Percentiles rank a stretch among this genome's conserved stretches.
Evolutionary conservation across 2,113 vertebrate genomes (phyloP).

Genomic region (Hippocampus barbouri): DNA sequence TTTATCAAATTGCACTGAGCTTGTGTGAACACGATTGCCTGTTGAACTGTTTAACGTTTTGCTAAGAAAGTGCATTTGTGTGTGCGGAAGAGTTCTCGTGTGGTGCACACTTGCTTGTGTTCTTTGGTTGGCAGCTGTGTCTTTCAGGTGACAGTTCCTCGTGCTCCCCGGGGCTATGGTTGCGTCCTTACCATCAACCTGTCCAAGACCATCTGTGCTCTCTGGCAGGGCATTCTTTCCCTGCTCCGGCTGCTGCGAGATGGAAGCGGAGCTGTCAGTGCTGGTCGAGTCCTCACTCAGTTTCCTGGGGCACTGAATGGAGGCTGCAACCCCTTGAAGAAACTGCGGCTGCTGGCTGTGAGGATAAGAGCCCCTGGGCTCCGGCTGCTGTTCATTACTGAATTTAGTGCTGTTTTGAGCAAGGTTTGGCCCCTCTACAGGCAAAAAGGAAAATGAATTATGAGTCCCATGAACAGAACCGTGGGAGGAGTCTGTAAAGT

Average conservation of each 20-base stretch:
- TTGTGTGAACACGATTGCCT: slow-evolving; percentile 57
- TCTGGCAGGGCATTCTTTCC: slow-evolving; percentile 78
- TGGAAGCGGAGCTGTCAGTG: slow-evolving; percentile 72
- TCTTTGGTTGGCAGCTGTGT: slow-evolving; percentile 71
- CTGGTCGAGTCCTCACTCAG: slow-evolving; percentile 71
- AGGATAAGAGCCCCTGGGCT: slow-evolving; percentile 69
- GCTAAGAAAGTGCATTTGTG: slow-evolving; percentile 83
- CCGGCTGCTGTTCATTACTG: slow-evolving; percentile 65
- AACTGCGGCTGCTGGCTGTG: slow-evolving; percentile 68
- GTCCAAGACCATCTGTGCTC: slow-evolving; percentile 73
- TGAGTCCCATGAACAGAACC: slow-evolving; percentile 70
- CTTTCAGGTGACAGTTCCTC: slow-evolving; percentile 72
- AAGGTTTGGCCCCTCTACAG: slow-evolving; percentile 74
- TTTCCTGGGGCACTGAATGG: slow-evolving; percentile 73
- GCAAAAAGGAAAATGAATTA: slow-evolving; percentile 73
- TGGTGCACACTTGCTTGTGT: slow-evolving; percentile 76
- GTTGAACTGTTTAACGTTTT: slow-evolving; percentile 75
- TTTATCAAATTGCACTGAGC: slow-evolving; percentile 77
- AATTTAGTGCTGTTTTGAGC: slow-evolving; percentile 63
- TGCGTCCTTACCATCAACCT: slow-evolving; percentile 71
- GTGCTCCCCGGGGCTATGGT: slow-evolving; percentile 70
- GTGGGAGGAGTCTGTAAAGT: slow-evolving; percentile 68
- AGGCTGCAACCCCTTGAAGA: slow-evolving; percentile 66
- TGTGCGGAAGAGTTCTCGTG: slow-evolving; percentile 77
- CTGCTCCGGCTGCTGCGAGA: slow-evolving; percentile 76